phyloP scores from a whole-genome alignment of 2,113 vertebrate genomes.

The Psammodynastes pulverulentus region DNA sequence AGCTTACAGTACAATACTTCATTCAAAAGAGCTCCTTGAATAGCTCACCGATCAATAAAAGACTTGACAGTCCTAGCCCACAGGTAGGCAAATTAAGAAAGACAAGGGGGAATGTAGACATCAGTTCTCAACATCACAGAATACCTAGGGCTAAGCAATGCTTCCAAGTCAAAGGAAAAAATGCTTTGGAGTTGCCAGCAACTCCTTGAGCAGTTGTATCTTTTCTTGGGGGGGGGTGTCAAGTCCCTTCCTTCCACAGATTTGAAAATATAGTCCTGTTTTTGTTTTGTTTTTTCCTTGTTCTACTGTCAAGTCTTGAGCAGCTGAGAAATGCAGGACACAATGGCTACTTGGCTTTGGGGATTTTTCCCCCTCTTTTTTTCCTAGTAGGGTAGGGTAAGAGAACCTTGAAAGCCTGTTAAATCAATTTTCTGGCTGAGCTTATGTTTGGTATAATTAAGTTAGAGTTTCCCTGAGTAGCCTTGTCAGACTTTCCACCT shows the following conservation, averaged over 20 bases:
- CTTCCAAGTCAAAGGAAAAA: neutral
- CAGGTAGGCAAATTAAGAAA: neutral
- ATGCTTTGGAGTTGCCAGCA: neutral
- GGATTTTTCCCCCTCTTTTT: neutral
- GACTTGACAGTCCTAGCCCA: neutral
- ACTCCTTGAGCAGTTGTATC: neutral
- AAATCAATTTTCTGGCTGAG: neutral
- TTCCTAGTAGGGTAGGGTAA: neutral
- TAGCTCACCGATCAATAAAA: neutral
- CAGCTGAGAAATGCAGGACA: neutral
- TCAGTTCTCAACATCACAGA: neutral
- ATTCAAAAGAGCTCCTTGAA: neutral
- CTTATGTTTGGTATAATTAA: neutral
- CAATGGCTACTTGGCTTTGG: neutral
- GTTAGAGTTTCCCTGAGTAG: neutral
- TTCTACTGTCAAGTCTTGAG: neutral
- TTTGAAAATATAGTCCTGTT: neutral
- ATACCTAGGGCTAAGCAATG: neutral
- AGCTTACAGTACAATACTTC: neutral
- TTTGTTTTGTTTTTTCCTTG: neutral
- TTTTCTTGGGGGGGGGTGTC: neutral
- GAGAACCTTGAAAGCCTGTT: neutral
- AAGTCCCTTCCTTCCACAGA: neutral
- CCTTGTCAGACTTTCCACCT: neutral
- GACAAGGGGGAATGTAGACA: neutral